Base-by-base conservation (phyloP, 2,797 vertebrate species). In the Capromys pilorides region DNA sequence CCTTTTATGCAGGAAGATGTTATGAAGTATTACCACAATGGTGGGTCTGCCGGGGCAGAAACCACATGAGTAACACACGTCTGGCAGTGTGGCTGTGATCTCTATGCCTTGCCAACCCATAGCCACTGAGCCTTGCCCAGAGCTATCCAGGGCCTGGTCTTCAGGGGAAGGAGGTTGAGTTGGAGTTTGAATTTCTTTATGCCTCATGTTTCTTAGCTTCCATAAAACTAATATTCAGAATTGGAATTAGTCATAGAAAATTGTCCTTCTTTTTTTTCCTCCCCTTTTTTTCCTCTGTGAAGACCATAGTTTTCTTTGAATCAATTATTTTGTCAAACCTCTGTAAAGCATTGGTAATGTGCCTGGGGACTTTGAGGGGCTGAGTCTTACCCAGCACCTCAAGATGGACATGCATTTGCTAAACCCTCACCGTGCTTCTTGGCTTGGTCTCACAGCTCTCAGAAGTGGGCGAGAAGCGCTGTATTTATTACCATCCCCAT, bases 171-270 rank as follows among this genome's bases (percentile, higher is more conserved):
- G 81, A 84, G 22, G 28, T 79, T 6, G 33, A 61, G 57, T 26
- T 89, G 8, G 64, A 51, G 82, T 85, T 92, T 39, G 33, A 71
- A 8, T 75, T 41, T 93, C 5, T 45, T 79, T 28, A 64, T 66
- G 36, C 36, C 18, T 88, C 82, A 22, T 88, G 39, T 92, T 41
- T 91, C 57, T 16, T 79, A 61, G 28, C 41, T n/a, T 14, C 94
- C 73, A 88, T 77, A 93, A 94, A 87, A 81, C 90, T 93, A 87
- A 81, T 62, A 57, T 59, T 84, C 45, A 64, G 39, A 66, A 51
- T 64, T 87, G 16, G 66, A 88, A 83, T 88, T 57, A 41, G 59
- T 85, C 14, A 19, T 79, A 33, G 85, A 57, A 88, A 75, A 59
- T 57, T 92, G 51, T 82, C 59, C 26, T 51, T 71, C 73, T 28